Conservation (phyloP, 2,797 vertebrate species). For the Leuciscus waleckii region DNA sequence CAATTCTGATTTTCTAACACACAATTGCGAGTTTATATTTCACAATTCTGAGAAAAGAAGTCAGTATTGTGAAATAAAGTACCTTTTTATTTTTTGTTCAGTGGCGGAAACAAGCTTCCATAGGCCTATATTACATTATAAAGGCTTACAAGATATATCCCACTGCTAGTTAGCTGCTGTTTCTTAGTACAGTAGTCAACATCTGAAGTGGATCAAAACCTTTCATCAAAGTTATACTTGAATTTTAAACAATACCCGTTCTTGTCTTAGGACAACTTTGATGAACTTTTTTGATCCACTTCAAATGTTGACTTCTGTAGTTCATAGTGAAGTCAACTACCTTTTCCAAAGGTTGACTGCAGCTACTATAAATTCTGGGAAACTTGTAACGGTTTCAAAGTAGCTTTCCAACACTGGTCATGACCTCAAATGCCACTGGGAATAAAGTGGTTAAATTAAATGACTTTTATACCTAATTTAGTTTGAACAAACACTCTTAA, state of each 20-base stretch:
- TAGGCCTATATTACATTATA: background rate
- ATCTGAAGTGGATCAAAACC: too few relatives aligned
- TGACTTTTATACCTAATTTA: background rate
- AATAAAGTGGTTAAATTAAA: conserved; percentile 9
- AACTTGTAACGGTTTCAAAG: background rate
- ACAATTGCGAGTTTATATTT: too few relatives aligned
- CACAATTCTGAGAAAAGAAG: too few relatives aligned
- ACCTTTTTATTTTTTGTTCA: too few relatives aligned
- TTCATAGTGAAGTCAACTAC: background rate
- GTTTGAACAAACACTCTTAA: conserved; percentile 15
- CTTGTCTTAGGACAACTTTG: too few relatives aligned
- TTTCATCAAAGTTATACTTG: too few relatives aligned
- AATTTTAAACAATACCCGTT: too few relatives aligned
- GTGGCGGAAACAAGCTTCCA: too few relatives aligned
- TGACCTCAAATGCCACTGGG: background rate
- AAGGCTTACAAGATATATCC: background rate
- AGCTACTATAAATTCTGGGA: background rate
- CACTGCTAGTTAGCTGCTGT: background rate
- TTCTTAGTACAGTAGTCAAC: background rate
- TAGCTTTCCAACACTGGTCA: background rate
- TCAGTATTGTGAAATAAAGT: too few relatives aligned
- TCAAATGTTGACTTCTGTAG: background rate
- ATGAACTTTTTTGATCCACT: too few relatives aligned
- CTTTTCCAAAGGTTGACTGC: background rate
- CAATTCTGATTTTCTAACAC: too few relatives aligned